Evolutionary conservation across 2,888 invertebrate species (phyloP), one percentile per base, ranked within the genome.

Genomic region (Parnassius mnemosyne): DNA sequence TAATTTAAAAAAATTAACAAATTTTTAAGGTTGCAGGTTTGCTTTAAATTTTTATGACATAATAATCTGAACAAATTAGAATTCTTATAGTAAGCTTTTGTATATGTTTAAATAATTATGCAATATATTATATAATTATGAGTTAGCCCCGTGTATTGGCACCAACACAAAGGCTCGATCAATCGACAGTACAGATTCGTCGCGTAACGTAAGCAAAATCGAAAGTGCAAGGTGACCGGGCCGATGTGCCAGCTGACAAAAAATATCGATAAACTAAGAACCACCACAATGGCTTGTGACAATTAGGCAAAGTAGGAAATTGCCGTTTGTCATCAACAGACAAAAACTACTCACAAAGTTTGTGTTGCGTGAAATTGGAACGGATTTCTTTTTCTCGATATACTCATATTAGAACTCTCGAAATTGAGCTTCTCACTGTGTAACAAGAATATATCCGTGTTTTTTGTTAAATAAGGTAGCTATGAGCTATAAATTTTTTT

Each of bases 341-440:
- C 80, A 89, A 88, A 89, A 89, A 87, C 64, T 70, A 78, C 78
- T 84, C 85, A 82, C 85, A 80, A 75, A 84, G 85, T 86, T 86
- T 85, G 79, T 79, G 83, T 82, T 84, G 87, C 90, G 90, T 90
- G 89, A 91, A 91, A 91, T 91, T 89, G 81, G 75, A 77, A 76
- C 77, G 73, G 75, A 65, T 72, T 73, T 72, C 76, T 76, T 72
- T 66, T 65, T 47, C 16, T 53, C 66, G 60, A 71, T 68, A 69
- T 67, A 54, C 51, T 59, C 66, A 69, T 66, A 65, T 67, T 64
- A 64, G 65, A 65, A 67, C 68, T 61, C 67, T 64, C 13, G 55
- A 60, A 57, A 58, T 60, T 64, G 53, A 56, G n/a, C 41, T 53
- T 25, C n/a, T 53, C 58, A 55, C 42, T 59, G 43, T 20, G 10